phyloP scores from a whole-genome alignment of 1,140 invertebrate species.

The Probaryconus sp. region DNA sequence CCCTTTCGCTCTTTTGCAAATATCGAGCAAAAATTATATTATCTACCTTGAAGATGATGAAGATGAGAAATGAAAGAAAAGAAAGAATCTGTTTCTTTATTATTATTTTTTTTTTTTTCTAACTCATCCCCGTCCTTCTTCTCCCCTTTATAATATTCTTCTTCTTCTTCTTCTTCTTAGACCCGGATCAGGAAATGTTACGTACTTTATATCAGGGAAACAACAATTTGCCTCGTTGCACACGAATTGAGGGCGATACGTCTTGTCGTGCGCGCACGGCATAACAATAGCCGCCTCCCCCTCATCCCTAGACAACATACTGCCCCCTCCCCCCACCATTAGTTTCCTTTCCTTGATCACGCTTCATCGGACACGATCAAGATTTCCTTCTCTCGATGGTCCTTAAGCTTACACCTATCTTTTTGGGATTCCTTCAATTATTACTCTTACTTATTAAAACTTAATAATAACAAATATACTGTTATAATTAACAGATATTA shows the following conservation, averaged over 20 bases:
- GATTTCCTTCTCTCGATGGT: constrained; percentile 55
- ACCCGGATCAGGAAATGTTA: constrained; percentile 56
- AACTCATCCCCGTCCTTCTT: constrained; percentile 16
- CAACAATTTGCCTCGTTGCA: constrained; percentile 62
- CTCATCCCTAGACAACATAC: neutral
- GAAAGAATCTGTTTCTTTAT: too few relatives aligned
- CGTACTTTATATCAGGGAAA: constrained; percentile 50
- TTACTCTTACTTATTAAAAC: too few relatives aligned
- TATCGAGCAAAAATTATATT: constrained; percentile 55
- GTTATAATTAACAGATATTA: too few relatives aligned
- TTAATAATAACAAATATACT: too few relatives aligned
- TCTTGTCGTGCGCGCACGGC: constrained; percentile 43
- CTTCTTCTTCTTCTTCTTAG: constrained; percentile 24
- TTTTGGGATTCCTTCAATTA: too few relatives aligned
- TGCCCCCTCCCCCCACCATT: constrained; percentile 23
- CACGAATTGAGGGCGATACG: constrained; percentile 53
- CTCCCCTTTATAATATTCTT: constrained; percentile 7
- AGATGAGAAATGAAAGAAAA: too few relatives aligned
- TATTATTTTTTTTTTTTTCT: constrained; percentile 21
- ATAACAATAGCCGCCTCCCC: constrained; percentile 55
- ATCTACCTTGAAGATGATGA: too few relatives aligned
- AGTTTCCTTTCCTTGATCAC: constrained; percentile 32
- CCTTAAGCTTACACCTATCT: constrained; percentile 49
- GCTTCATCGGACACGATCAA: constrained; percentile 66
- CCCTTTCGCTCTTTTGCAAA: constrained; percentile 50